Conservation (phyloP, 2,888 invertebrate genomes). For the Mesoligia furuncula region DNA sequence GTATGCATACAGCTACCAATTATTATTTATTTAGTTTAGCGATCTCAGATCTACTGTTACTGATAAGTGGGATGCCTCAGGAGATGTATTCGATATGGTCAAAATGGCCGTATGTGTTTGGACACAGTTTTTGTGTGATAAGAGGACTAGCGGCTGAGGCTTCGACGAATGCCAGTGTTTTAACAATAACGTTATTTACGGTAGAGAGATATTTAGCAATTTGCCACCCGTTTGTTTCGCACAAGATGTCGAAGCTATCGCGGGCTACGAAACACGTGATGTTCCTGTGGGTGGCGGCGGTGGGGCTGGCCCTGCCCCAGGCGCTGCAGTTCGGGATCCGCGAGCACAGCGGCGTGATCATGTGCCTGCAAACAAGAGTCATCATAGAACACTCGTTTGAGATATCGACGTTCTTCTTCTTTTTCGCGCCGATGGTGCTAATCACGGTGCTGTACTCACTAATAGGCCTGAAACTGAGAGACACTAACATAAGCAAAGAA, state of each 20-base stretch:
- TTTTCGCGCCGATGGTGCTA: slow-evolving; percentile 94
- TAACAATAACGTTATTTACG: slow-evolving; percentile 96
- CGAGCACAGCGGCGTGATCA: slow-evolving; percentile 79
- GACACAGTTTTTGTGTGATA: slow-evolving; percentile 94
- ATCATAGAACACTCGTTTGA: slow-evolving; percentile 92
- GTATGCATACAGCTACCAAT: slow-evolving; percentile 95
- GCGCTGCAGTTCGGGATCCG: slow-evolving; percentile 88
- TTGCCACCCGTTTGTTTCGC: slow-evolving; percentile 92
- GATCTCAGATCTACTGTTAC: slow-evolving; percentile 94
- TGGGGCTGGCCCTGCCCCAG: slow-evolving; percentile 94
- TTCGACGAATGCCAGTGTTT: slow-evolving; percentile 94
- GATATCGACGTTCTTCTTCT: slow-evolving; percentile 93
- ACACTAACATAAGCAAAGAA: slow-evolving; percentile 81
- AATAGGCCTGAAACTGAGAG: slow-evolving; percentile 91
- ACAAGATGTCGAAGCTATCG: slow-evolving; percentile 96
- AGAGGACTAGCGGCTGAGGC: slow-evolving; percentile 95
- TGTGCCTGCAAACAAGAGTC: slow-evolving; percentile 88
- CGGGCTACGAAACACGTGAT: slow-evolving; percentile 95
- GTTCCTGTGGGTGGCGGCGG: slow-evolving; percentile 94
- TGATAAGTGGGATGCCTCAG: slow-evolving; percentile 95
- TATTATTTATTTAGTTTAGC: slow-evolving; percentile 96
- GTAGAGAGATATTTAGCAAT: slow-evolving; percentile 93
- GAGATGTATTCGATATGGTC: slow-evolving; percentile 95
- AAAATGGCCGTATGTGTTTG: slow-evolving; percentile 94
- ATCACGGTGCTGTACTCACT: slow-evolving; percentile 94